Conservation (phyloP, 35 echinoderm and acorn worm genomes). For the Eucidaris tribuloides region DNA sequence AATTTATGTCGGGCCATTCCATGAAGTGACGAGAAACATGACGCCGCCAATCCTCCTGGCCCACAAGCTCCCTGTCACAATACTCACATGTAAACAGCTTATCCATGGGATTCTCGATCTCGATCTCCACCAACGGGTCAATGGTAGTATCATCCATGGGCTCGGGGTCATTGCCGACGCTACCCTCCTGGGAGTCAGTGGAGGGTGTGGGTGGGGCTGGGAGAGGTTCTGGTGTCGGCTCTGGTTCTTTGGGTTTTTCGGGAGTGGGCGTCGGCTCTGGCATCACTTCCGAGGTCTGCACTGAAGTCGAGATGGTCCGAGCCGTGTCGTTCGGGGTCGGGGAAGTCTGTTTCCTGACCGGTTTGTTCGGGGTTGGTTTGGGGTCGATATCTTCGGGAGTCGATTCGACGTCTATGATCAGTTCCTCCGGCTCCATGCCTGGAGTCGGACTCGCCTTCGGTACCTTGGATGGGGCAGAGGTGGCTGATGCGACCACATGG, state of each 20-base stretch:
- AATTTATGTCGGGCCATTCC: conserved; percentile 68
- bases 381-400: not conserved
- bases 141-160: not conserved
- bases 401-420: not conserved
- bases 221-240: not conserved
- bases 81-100: conserved; percentile 60
- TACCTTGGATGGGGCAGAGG: not conserved
- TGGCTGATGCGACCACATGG: not conserved
- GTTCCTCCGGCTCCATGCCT: not conserved
- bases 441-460: conserved; percentile 12
- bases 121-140: not conserved
- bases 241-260: no score
- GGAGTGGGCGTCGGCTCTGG: not conserved
- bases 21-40: conserved; percentile 72
- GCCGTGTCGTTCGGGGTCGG: not conserved
- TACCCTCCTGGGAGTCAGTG: not conserved
- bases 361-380: not conserved
- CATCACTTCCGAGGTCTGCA: conserved; percentile 32
- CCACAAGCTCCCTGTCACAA: conserved; percentile 46
- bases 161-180: not conserved
- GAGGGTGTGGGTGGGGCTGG: not conserved
- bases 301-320: not conserved
- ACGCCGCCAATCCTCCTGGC: conserved; percentile 56
- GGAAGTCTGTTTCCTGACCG: not conserved
- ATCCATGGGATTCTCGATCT: conserved; percentile 27